These are phyloP conservation scores for Ctenomys sociabilis DNA, from an alignment of 2,113 vertebrate genomes.

Conservation along the genomic window DNA sequence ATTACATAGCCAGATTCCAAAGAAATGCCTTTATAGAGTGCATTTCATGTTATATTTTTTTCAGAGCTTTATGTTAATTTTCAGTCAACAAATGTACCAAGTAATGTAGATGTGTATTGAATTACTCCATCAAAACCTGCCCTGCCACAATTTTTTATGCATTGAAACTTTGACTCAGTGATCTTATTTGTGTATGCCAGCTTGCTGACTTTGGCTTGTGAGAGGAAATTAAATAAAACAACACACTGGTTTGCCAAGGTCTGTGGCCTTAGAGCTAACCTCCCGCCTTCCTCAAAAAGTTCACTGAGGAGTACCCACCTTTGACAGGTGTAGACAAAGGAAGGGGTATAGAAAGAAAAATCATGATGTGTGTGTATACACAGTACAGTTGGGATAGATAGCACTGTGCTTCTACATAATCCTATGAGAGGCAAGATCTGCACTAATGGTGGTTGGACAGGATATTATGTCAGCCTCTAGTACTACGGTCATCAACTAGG, in stretches of 20 bases:
- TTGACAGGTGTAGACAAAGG: no score
- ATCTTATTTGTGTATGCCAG: slow-evolving; percentile 19
- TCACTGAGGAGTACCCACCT: not conserved
- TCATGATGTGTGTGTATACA: no score
- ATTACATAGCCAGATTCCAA: slow-evolving; percentile 44
- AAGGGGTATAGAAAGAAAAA: no score
- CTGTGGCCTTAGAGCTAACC: not conserved
- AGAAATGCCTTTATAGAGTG: slow-evolving; percentile 26
- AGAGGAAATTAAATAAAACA: slow-evolving; percentile 57
- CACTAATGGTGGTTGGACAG: no score
- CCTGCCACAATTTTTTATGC: not conserved
- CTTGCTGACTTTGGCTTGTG: slow-evolving; percentile 45
- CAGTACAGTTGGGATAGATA: no score
- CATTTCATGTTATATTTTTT: not conserved
- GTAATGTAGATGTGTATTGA: slow-evolving; percentile 55
- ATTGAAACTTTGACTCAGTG: slow-evolving; percentile 50
- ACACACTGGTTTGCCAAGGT: not conserved
- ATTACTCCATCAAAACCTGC: slow-evolving; percentile 26
- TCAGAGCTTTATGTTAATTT: no score
- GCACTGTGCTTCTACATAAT: no score
- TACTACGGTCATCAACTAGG: no score
- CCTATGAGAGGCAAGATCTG: no score
- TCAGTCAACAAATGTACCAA: not conserved
- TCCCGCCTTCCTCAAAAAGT: slow-evolving; percentile 13
- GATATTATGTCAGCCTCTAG: no score